These are phyloP conservation scores for Xestia sexstrigata DNA, from an alignment of 2,888 invertebrate genomes.

Conservation along the genomic window DNA sequence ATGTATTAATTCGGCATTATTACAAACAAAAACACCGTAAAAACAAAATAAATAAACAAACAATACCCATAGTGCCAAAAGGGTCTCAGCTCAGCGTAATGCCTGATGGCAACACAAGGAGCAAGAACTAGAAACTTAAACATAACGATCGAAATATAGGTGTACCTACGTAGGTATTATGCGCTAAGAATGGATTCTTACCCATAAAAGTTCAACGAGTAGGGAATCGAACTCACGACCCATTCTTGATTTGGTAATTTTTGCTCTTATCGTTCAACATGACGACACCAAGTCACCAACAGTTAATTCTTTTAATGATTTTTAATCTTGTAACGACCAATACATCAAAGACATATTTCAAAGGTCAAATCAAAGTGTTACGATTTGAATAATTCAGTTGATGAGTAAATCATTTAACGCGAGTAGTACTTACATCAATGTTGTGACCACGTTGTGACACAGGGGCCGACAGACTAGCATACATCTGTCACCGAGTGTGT, in stretches of 20 bases:
- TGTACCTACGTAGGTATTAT: no score
- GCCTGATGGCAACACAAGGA: no score
- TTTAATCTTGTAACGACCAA: background rate
- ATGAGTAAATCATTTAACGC: slow-evolving; percentile 60
- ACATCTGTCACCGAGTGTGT: slow-evolving; percentile 45
- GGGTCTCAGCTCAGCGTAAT: no score
- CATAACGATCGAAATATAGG: no score
- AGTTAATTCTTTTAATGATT: background rate
- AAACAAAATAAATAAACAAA: no score
- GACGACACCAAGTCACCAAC: background rate
- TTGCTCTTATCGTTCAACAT: background rate
- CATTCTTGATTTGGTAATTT: background rate
- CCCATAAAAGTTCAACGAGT: background rate
- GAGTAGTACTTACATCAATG: slow-evolving; percentile 47
- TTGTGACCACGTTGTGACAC: slow-evolving; percentile 14
- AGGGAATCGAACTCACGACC: background rate
- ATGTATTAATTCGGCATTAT: no score
- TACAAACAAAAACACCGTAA: no score
- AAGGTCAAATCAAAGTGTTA: slow-evolving; percentile 24
- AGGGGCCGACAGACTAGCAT: slow-evolving; percentile 16
- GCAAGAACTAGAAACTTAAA: no score
- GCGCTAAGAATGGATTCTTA: background rate
- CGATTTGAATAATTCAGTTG: slow-evolving; percentile 35
- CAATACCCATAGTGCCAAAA: no score
- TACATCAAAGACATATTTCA: slow-evolving; percentile 33